Conservation (phyloP, 2,888 invertebrate species). For the Entomobrya proxima region DNA sequence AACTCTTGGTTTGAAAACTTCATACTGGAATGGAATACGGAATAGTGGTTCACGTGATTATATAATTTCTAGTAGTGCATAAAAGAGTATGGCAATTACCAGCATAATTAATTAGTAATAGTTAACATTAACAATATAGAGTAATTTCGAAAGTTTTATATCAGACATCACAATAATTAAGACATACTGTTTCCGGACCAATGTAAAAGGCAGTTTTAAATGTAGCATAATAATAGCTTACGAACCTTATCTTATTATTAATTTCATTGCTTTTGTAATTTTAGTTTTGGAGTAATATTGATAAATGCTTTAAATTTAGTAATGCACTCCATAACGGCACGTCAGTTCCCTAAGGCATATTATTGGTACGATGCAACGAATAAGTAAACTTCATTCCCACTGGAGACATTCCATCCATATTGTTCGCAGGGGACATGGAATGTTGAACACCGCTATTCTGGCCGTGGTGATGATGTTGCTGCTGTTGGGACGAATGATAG, state of each 20-base stretch:
- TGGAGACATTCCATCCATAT: conserved; percentile 51
- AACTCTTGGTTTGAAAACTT: too few species aligned
- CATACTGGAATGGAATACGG: too few species aligned
- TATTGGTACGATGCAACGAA: conserved; percentile 58
- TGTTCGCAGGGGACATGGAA: conserved; percentile 38
- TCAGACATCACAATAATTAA: neutral
- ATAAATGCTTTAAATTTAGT: neutral
- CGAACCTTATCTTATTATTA: neutral
- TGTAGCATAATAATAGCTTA: too few species aligned
- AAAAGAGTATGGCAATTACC: too few species aligned
- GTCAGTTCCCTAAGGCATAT: conserved; percentile 53
- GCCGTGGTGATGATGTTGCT: conserved; percentile 45
- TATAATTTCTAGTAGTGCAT: too few species aligned
- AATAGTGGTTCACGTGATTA: too few species aligned
- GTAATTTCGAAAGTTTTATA: neutral
- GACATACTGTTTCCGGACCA: neutral
- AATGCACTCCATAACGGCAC: conserved; percentile 52
- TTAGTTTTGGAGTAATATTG: neutral
- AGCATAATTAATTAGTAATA: too few species aligned
- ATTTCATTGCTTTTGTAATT: neutral
- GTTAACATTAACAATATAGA: neutral
- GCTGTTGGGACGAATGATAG: conserved; percentile 40
- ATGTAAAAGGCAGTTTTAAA: neutral
- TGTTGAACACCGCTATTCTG: conserved; percentile 16
- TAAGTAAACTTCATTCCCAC: conserved; percentile 59